Evolutionary conservation across 2,888 invertebrate species (phyloP).

Genomic region (Rhogogaster chlorosoma): DNA sequence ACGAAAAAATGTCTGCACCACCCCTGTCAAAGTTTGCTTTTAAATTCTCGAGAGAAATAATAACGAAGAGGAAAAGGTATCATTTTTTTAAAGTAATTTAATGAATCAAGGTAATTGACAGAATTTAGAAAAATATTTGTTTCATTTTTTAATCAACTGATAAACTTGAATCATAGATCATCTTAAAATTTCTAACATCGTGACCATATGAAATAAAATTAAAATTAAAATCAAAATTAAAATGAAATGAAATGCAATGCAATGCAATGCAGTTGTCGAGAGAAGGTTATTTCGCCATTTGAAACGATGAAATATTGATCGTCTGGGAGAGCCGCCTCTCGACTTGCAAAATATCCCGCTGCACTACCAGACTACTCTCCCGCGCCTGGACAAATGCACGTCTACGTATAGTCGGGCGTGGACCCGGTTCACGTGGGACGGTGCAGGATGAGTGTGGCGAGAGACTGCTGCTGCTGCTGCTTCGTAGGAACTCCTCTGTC

Average conservation of each 20-base stretch:
- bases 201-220: no score
- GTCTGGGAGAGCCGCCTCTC: slow-evolving; percentile 26
- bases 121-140: no score
- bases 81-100: no score
- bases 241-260: not conserved
- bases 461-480: not conserved
- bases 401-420: not conserved
- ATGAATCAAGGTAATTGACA: no score
- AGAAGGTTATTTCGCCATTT: slow-evolving; percentile 17
- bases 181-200: no score
- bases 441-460: not conserved
- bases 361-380: slow-evolving; percentile 26
- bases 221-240: no score
- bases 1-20: no score
- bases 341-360: slow-evolving; percentile 34
- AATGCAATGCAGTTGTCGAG: not conserved
- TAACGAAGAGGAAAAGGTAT: no score
- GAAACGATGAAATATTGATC: slow-evolving; percentile 46
- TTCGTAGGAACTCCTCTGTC: not conserved
- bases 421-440: slow-evolving; percentile 43
- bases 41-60: no score
- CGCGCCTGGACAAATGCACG: not conserved
- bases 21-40: no score
- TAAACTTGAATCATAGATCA: no score
- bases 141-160: no score